phyloP scores from a whole-genome alignment of 1,140 invertebrate species.

The Eumeta japonica region DNA sequence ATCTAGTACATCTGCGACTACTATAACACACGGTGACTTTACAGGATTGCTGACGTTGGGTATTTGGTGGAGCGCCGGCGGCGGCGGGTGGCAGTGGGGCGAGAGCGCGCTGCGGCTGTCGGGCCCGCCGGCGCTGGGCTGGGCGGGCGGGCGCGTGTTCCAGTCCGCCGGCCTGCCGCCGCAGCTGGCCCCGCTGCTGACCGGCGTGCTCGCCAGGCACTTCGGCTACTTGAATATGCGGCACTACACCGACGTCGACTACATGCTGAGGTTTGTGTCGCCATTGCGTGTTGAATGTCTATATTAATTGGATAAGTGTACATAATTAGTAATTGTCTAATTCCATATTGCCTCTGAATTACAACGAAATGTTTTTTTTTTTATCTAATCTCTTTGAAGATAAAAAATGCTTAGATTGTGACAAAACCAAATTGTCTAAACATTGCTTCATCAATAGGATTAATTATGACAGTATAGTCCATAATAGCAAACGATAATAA shows the following conservation, averaged over 20 bases:
- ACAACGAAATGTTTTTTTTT: too few relatives aligned
- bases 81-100: constrained; percentile 29
- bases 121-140: constrained; percentile 26
- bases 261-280: constrained; percentile 36
- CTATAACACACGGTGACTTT: constrained; percentile 5
- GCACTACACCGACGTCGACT: constrained; percentile 26
- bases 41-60: constrained; percentile 35
- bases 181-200: constrained; percentile 31
- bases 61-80: constrained; percentile 28
- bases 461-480: too few relatives aligned
- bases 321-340: too few relatives aligned
- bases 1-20: too few relatives aligned
- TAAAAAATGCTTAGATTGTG: too few relatives aligned
- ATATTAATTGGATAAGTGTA: too few relatives aligned
- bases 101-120: constrained; percentile 31
- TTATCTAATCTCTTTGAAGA: too few relatives aligned
- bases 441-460: too few relatives aligned
- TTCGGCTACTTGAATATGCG: constrained; percentile 36
- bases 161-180: constrained; percentile 32
- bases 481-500: too few relatives aligned
- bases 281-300: too few relatives aligned
- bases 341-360: too few relatives aligned
- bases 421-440: too few relatives aligned
- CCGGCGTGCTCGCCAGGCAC: constrained; percentile 35
- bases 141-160: constrained; percentile 28